Conservation (phyloP, 2,888 invertebrate species). For the Linnaemya vulpina region DNA sequence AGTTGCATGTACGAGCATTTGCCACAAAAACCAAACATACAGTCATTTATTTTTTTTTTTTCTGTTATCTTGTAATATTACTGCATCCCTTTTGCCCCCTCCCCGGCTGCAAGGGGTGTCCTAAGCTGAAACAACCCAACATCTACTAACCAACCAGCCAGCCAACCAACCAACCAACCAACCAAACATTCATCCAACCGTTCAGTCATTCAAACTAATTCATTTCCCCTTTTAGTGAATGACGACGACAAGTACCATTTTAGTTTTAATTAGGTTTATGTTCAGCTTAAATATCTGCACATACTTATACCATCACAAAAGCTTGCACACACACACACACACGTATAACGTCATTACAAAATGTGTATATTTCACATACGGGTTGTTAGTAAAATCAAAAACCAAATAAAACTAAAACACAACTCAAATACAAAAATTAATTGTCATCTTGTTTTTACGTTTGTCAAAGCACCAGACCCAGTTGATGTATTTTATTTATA, state of each 20-base stretch:
- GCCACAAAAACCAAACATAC: slow-evolving; percentile 62
- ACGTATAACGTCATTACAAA: neutral
- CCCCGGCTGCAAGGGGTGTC: neutral
- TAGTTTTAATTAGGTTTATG: slow-evolving; percentile 71
- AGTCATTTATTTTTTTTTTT: slow-evolving; percentile 49
- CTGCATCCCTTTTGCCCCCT: neutral
- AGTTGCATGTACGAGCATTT: slow-evolving; percentile 28
- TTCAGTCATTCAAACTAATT: slow-evolving; percentile 62
- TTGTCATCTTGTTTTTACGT: slow-evolving; percentile 56
- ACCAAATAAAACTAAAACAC: neutral
- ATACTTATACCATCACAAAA: slow-evolving; percentile 47
- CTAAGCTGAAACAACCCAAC: slow-evolving; percentile 16
- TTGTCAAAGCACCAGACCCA: neutral
- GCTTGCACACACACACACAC: slow-evolving; percentile 21
- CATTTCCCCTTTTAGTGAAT: slow-evolving; percentile 63
- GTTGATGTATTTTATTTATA: neutral
- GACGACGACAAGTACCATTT: slow-evolving; percentile 64
- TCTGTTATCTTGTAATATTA: slow-evolving; percentile 45
- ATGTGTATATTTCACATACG: slow-evolving; percentile 35
- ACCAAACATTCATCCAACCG: slow-evolving; percentile 27
- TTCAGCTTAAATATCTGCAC: slow-evolving; percentile 67
- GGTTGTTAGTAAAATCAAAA: slow-evolving; percentile 72
- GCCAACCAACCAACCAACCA: slow-evolving; percentile 9
- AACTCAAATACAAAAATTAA: slow-evolving; percentile 39
- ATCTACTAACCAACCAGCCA: neutral